A percentile compares a stretch with the other conserved stretches of the same genome.
Conservation (phyloP, 2,113 vertebrate genomes). For the Balaenoptera acutorostrata region DNA sequence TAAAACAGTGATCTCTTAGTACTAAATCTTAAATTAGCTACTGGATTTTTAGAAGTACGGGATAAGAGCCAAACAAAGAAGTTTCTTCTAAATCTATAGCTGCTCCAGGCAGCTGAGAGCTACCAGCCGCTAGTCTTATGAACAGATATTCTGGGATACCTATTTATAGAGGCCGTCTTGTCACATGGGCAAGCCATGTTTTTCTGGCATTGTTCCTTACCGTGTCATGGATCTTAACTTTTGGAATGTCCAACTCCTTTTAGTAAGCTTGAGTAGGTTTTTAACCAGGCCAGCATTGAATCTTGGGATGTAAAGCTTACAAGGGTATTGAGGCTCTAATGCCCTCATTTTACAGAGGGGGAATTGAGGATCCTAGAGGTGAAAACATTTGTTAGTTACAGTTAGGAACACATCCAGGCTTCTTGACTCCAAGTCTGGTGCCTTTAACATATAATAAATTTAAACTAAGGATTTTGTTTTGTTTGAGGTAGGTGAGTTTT, state of each 20-base stretch:
- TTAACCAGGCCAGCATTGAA: neutral
- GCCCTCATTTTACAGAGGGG: neutral
- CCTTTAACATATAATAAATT: neutral
- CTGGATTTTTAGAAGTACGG: neutral
- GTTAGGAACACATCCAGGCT: neutral
- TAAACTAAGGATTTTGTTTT: neutral
- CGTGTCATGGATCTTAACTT: neutral
- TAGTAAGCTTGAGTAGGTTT: neutral
- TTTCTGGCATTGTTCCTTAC: neutral
- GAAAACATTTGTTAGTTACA: neutral
- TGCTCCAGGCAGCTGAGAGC: conserved; percentile 20
- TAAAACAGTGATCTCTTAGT: neutral
- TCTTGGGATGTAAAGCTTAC: neutral
- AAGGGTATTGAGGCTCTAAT: neutral
- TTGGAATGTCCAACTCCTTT: neutral
- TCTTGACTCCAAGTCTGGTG: neutral
- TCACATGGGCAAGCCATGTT: neutral
- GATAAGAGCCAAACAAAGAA: neutral
- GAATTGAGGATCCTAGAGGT: neutral
- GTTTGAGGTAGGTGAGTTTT: neutral
- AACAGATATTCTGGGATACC: conserved; percentile 56
- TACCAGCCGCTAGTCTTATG: conserved; percentile 1
- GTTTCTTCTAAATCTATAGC: conserved; percentile 17
- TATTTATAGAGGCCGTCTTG: conserved; percentile 38
- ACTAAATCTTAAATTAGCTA: conserved; percentile 13